These are phyloP conservation scores for Diloba caeruleocephala DNA, from an alignment of 2,888 invertebrate genomes.

Conservation along the genomic window DNA sequence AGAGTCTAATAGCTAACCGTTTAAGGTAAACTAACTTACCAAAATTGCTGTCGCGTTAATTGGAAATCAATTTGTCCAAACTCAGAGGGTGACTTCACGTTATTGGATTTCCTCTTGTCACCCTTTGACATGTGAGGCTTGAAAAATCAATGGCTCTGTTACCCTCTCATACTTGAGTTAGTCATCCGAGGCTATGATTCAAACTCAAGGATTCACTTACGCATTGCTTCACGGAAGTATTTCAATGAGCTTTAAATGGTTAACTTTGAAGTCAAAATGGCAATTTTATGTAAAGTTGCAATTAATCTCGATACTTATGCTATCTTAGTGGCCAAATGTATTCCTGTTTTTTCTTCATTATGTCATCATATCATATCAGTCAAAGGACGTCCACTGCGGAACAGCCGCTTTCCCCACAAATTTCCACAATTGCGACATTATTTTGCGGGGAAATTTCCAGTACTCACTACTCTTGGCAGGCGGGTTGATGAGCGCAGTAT, in stretches of 20 bases:
- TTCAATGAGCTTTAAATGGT: constrained; percentile 20
- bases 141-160: constrained; percentile 74
- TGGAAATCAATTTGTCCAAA: constrained; percentile 74
- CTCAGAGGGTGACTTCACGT: constrained; percentile 70
- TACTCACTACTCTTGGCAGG: too few relatives aligned
- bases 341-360: too few relatives aligned
- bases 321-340: too few relatives aligned
- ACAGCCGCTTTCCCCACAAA: too few relatives aligned
- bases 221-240: constrained; percentile 37
- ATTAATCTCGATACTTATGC: too few relatives aligned
- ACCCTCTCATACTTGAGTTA: constrained; percentile 53
- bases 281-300: background rate
- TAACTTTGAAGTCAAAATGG: constrained; percentile 28
- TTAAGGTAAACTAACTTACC: constrained; percentile 32
- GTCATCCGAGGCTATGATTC: constrained; percentile 48
- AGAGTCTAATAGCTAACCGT: background rate
- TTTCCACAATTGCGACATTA: too few relatives aligned
- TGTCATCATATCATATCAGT: too few relatives aligned
- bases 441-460: too few relatives aligned
- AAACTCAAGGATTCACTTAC: constrained; percentile 44
- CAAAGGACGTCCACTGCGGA: too few relatives aligned
- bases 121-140: constrained; percentile 75
- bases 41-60: constrained; percentile 62
- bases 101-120: constrained; percentile 77
- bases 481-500: too few relatives aligned